Percentiles rank a stretch among this genome's conserved stretches.
These are phyloP conservation scores for Urocolius indicus DNA, from an alignment of 2,113 vertebrate genomes.

Conservation along the genomic window DNA sequence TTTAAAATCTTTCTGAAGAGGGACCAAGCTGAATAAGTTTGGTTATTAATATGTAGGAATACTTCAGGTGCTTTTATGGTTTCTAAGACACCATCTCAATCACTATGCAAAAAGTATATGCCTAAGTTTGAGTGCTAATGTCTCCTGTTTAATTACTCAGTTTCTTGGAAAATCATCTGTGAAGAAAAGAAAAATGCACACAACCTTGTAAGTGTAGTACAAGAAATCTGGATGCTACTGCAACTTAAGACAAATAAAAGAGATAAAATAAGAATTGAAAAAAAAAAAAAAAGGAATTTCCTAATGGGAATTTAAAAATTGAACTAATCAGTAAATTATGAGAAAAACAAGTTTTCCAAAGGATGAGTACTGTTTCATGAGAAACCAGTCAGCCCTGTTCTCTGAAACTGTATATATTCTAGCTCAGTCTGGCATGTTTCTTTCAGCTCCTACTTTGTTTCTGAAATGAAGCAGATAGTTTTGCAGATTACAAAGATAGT, in stretches of 20 bases:
- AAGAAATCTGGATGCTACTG: background rate
- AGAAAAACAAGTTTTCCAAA: background rate
- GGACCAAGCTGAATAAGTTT: background rate
- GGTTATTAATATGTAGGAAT: background rate
- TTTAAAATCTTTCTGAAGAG: background rate
- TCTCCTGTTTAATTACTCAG: background rate
- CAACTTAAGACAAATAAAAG: background rate
- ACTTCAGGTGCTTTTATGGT: background rate
- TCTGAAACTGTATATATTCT: background rate
- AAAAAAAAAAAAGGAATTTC: background rate
- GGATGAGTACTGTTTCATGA: background rate
- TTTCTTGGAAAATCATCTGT: background rate
- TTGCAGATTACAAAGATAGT: constrained; percentile 3
- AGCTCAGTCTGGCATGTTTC: background rate
- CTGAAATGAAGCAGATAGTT: background rate
- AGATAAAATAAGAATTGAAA: background rate
- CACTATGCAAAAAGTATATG: background rate
- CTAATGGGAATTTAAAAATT: background rate
- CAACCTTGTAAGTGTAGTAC: background rate
- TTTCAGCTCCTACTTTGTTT: background rate
- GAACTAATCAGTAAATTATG: background rate
- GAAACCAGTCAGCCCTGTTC: background rate
- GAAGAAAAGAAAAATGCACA: background rate
- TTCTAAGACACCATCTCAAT: background rate
- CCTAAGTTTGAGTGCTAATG: background rate